A percentile compares a stretch with the other conserved stretches of the same genome.
Conservation (phyloP, 2,113 vertebrate species). For the Crotophaga sulcirostris region DNA sequence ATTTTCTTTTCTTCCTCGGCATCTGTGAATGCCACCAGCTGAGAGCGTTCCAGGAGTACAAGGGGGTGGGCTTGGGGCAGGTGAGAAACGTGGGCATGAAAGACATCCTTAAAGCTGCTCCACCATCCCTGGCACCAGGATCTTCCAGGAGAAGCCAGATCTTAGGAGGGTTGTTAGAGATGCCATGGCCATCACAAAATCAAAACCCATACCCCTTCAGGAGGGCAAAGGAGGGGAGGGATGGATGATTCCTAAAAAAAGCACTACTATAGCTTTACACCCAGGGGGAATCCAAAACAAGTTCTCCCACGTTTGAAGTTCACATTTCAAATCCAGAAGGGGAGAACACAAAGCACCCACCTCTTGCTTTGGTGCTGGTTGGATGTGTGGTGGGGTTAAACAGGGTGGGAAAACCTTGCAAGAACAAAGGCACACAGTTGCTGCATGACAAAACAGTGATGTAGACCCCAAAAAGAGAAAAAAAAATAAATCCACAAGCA, state of each 20-base stretch:
- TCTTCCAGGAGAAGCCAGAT: background rate
- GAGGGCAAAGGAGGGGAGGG: background rate
- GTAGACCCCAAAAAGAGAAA: background rate
- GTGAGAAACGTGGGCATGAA: background rate
- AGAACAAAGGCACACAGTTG: background rate
- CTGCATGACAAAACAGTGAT: background rate
- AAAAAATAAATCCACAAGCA: no score
- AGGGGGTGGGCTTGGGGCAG: background rate
- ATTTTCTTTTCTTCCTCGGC: background rate
- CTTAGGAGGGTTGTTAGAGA: background rate
- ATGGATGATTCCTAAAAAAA: background rate
- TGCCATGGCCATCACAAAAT: background rate
- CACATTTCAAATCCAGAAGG: background rate
- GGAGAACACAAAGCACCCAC: background rate
- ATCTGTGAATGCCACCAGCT: conserved; percentile 13
- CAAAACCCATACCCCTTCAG: background rate
- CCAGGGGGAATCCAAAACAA: background rate
- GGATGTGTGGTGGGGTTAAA: fast-evolving
- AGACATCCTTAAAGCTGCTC: background rate
- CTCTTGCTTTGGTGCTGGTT: background rate
- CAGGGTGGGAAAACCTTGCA: background rate
- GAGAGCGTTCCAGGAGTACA: background rate
- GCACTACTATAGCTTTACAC: background rate
- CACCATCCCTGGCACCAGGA: background rate
- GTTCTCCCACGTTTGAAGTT: background rate